Base-by-base conservation (phyloP, 1,140 invertebrate species). In the Tetramorium alpestre region DNA sequence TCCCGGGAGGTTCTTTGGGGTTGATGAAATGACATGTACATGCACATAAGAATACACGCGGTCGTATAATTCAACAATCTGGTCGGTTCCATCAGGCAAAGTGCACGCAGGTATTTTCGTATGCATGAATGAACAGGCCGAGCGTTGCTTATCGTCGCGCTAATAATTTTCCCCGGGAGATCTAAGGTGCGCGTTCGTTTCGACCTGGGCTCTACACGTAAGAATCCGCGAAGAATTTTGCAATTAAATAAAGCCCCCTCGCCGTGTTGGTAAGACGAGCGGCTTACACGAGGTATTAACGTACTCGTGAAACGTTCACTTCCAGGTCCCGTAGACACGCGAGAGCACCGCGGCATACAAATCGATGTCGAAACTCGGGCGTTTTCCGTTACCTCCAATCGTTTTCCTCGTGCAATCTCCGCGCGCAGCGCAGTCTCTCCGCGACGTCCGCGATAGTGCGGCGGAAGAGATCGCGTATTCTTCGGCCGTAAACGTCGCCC, bases 291-390 rank as follows among this genome's bases (percentile, higher is more conserved):
- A 47, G 33, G 54, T 41, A 75, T 77, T 62, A 85, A 73, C 54
- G 72, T 51, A 18, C 3, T 13, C 75, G 84, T 65, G 51, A 70
- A 77, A 49, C 81, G 72, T 77, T 16, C 62, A 49, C 77, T 86
- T 58, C 41, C 73, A 69, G 18, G 58, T 2, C 28, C 16, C 88
- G 72, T 65, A 77, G 72, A 58, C 86, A 47, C 87, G 60, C 28
- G 38, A 87, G 38, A 87, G 16, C 49, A 4, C 25, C 44, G 67
- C 81, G 69, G 80, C 84, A 80, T 78, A 72, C 85, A 54, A 77
- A 87, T 87, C 88, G 85, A 89, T 84, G 86, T 11, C 38, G 38
- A 65, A 67, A 47, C 25, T 11, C 73, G 88, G 18, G 51, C 56
- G 44, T 84, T 90, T 90, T 77, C 72, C 49, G 47, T 82, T 28